Base-by-base conservation (phyloP, 2,113 vertebrate species). In the Pampusana beccarii region DNA sequence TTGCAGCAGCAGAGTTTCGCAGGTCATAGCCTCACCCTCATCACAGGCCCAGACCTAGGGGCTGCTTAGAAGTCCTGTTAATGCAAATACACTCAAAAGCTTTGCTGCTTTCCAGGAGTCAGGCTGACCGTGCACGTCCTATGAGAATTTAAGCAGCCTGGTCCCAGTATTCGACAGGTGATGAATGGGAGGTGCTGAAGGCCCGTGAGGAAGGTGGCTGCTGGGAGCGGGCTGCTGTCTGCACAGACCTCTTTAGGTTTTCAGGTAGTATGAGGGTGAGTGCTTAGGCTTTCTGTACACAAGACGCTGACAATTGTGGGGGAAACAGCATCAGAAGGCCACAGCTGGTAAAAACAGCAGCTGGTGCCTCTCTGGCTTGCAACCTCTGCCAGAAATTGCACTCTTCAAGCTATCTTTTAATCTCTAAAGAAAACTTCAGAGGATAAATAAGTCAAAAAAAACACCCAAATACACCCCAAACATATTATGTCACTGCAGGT, bases 361-460 rank as follows among this genome's bases (percentile, higher is more conserved):
- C 72, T 96, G 93, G 38, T 91, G 83, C 82, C 67, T 93, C 57
- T 33, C 58, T 73, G 71, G 40, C 75, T 86, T 53, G 42, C 72
- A 92, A 54, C 50, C 40, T 77, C 54, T 70, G 82, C 92, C 92
- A 94, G 79, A 66, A 90, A 78, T 25, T 50, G 29, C 29, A 82
- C 81, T 65, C 83, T 86, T 46, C 25, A n/a, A 44, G 34, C 48
- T 94, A 93, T 90, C 92, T 80, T 71, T 74, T 48, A 25, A 96
- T 95, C 92, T 91, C 77, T 12, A 78, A 80, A 79, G 64, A 92
- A 80, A 88, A 88, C 72, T 94, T 96, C 87, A 90, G 82, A 88
- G 72, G 44, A 51, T 51, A 86, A 80, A 16, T 19, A 25, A 88
- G 57, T 16, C 12, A 48, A 86, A 83, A 86, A 64, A 7, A 44